phyloP scores from a whole-genome alignment of 2,888 invertebrate genomes.

The Coenonympha arcania region DNA sequence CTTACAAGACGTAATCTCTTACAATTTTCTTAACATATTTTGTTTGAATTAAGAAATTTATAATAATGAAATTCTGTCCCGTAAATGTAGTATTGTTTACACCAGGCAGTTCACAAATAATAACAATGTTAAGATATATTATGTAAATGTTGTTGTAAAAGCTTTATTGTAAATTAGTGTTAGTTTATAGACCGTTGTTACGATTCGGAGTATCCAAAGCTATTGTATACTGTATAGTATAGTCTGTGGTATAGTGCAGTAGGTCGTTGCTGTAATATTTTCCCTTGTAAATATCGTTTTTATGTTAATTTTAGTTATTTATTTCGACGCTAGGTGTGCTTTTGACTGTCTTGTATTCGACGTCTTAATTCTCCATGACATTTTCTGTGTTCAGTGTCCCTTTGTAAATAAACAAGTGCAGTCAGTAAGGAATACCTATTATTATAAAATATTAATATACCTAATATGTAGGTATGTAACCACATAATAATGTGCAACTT shows the following conservation, averaged over 20 bases:
- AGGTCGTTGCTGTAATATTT: constrained; percentile 41
- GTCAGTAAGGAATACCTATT: background rate
- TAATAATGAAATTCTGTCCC: too few species aligned
- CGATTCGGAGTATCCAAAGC: constrained; percentile 60
- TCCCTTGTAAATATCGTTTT: constrained; percentile 51
- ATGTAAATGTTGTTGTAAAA: constrained; percentile 71
- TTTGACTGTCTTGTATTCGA: constrained; percentile 49
- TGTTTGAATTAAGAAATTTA: too few species aligned
- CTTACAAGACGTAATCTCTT: too few species aligned
- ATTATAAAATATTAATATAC: too few species aligned
- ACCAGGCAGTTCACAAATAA: constrained; percentile 26
- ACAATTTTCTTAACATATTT: too few species aligned
- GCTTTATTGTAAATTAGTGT: constrained; percentile 71
- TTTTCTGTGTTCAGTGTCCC: constrained; percentile 11
- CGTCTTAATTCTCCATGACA: constrained; percentile 61
- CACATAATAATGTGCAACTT: too few species aligned
- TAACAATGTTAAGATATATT: constrained; percentile 49
- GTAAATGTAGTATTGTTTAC: constrained; percentile 32
- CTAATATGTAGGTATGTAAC: too few species aligned
- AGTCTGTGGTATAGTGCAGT: constrained; percentile 61
- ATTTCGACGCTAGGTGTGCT: constrained; percentile 60
- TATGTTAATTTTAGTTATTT: constrained; percentile 63
- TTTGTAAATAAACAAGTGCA: background rate
- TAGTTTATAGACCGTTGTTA: constrained; percentile 61
- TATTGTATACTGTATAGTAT: constrained; percentile 53